A percentile compares a stretch with the other conserved stretches of the same genome.
These are phyloP conservation scores for Cossypha dichroa DNA, from an alignment of 2,797 vertebrate species.

Conservation along the genomic window DNA sequence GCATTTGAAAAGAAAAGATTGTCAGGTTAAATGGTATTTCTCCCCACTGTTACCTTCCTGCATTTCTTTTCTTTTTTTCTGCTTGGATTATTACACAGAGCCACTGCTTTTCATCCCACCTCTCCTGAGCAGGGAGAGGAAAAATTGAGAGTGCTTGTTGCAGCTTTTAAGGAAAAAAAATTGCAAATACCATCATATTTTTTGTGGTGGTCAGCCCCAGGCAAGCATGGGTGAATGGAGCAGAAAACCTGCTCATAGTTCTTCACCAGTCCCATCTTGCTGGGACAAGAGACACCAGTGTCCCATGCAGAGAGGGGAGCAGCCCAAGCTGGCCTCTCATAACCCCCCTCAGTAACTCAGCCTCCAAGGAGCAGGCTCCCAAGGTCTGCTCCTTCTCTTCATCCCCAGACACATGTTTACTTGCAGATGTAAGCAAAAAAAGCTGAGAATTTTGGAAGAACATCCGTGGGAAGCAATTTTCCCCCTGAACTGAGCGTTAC, in stretches of 20 bases:
- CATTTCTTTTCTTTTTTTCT: background rate
- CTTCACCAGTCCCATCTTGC: background rate
- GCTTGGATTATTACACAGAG: background rate
- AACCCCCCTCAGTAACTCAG: background rate
- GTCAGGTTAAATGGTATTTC: background rate
- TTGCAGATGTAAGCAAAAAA: slow-evolving; percentile 65
- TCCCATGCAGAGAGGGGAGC: background rate
- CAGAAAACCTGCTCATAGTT: background rate
- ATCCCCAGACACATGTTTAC: slow-evolving; percentile 52
- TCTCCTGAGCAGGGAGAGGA: background rate
- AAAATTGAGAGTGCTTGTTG: fast-evolving
- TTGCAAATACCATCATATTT: background rate
- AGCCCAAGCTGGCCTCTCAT: background rate
- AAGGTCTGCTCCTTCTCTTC: slow-evolving; percentile 56
- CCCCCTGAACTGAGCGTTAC: slow-evolving; percentile 7
- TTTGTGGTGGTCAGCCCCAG: background rate
- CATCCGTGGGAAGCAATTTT: slow-evolving; percentile 43
- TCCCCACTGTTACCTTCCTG: background rate
- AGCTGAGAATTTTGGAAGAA: slow-evolving; percentile 22
- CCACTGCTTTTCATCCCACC: background rate
- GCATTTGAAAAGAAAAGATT: background rate
- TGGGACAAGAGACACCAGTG: background rate
- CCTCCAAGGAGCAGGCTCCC: background rate
- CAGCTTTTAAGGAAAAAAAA: background rate
- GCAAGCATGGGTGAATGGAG: background rate